Base-by-base conservation (phyloP, 2,888 invertebrate species). In the Liodrosophila aerea region DNA sequence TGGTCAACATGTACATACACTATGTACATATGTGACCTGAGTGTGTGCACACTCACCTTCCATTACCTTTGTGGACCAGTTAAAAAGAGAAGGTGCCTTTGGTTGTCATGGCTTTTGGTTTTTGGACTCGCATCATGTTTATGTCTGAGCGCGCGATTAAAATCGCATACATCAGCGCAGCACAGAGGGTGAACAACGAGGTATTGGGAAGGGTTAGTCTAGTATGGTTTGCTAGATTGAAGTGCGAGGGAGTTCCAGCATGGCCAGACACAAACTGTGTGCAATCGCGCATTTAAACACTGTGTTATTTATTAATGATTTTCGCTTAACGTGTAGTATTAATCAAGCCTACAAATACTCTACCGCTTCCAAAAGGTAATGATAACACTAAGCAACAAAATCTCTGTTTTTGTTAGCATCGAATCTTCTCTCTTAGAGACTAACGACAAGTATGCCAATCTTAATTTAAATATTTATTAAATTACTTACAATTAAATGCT, bases 81-180 rank as follows among this genome's bases (percentile, higher is more conserved):
- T n/a, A n/a, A n/a, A n/a, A n/a, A n/a, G n/a, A n/a, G n/a, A n/a
- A n/a, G n/a, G n/a, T n/a, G n/a, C n/a, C n/a, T n/a, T n/a, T n/a
- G 54, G 76, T 78, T 76, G 70, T 56, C 70, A 78, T 76, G 76
- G 76, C 70, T 73, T 76, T 78, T 64, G 73, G 76, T 60, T 75
- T 71, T 61, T 52, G 61, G 40, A 11, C 54, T 52, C 50, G 58
- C 72, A 60, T 63, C 70, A 64, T 78, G 77, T 78, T 81, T 81
- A 72, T 78, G 78, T 81, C 82, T 80, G 78, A 69, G 72, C 73
- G 65, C 71, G 64, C 78, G 78, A 80, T 80, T 80, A 76, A 80
- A 81, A 80, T 78, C 78, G 72, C 76, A 78, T 78, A 81, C 81
- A 80, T 81, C 82, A 78, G 54, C 59, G 64, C 62, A 51, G 64